Base-by-base conservation (phyloP, 2,113 vertebrate genomes). In the Aix galericulata region DNA sequence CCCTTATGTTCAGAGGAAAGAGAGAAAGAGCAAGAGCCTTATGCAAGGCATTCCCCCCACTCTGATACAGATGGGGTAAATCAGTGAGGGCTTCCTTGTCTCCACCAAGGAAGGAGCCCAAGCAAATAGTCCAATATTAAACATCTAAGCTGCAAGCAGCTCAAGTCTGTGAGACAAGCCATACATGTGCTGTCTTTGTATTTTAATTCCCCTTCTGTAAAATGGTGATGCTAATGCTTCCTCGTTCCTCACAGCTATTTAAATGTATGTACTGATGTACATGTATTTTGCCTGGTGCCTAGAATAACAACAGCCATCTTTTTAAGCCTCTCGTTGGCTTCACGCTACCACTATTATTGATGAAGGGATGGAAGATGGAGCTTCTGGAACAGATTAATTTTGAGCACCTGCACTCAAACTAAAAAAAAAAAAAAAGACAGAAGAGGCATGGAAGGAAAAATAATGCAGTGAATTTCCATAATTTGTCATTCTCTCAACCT, bases 391-490 rank as follows among this genome's bases (percentile, higher is more conserved):
- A 81, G 82, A 48, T 31, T 74, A 29, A 62, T 72, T 64, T 60
- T 71, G 16, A 91, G 83, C n/a, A 86, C 56, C 25, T 48, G 15
- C n/a, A 71, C 27, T 26, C 55, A 88, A 46, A 10, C 29, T n/a
- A 73, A 89, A 91, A 77, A 60, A 16, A 20, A 48, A 21, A 48
- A 21, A 44, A 17, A 44, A 17, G 8, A 44, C 6, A 44, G 16
- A 44, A 88, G 27, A 50, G 8, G 13, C 52, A 58, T 9, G 34
- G 86, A 66, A 46, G 31, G 38, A 81, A 95, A 94, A 92, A 91
- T 34, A 93, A 93, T 27, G 69, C 50, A n/a, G 71, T 55, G n/a
- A 92, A 89, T 92, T 93, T 94, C 86, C 83, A 91, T 60, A 69
- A n/a, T 73, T 91, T 92, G n/a, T 88, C 56, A 76, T 75, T 93